phyloP scores from a whole-genome alignment of 2,113 vertebrate species.

The Gallinago media region DNA sequence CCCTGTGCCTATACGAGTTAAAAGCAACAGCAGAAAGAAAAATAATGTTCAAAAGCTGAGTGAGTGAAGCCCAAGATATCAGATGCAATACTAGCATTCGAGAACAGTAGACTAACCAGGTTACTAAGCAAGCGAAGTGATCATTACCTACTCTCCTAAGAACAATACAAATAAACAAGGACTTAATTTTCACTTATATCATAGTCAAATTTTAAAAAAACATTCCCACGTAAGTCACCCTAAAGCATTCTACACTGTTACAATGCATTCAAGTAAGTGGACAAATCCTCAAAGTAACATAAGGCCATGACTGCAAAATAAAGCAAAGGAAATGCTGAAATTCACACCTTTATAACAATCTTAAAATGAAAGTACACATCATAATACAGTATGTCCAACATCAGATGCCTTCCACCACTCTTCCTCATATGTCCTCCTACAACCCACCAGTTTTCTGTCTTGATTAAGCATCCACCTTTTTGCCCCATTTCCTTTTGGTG shows the following conservation, averaged over 20 bases:
- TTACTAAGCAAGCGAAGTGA: not conserved
- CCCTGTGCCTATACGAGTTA: not conserved
- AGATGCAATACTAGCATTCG: not conserved
- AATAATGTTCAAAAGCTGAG: not conserved
- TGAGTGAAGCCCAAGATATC: not conserved
- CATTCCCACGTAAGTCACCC: not conserved
- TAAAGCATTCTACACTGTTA: not conserved
- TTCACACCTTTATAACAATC: not conserved
- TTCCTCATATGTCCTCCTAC: not conserved
- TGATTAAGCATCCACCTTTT: not conserved
- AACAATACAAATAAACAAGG: not conserved
- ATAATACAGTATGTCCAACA: not conserved
- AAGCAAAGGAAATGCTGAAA: not conserved
- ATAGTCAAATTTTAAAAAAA: not conserved
- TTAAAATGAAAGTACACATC: not conserved
- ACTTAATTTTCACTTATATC: not conserved
- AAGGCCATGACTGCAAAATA: not conserved
- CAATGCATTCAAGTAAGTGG: not conserved
- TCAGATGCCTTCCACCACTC: not conserved
- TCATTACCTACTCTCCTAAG: not conserved
- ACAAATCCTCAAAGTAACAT: not conserved
- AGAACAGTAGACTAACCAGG: not conserved
- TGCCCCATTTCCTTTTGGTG: not conserved
- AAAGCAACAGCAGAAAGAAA: not conserved
- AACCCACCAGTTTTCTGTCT: fast-evolving